phyloP scores from a whole-genome alignment of 2,888 invertebrate species.

The Amiota minor region DNA sequence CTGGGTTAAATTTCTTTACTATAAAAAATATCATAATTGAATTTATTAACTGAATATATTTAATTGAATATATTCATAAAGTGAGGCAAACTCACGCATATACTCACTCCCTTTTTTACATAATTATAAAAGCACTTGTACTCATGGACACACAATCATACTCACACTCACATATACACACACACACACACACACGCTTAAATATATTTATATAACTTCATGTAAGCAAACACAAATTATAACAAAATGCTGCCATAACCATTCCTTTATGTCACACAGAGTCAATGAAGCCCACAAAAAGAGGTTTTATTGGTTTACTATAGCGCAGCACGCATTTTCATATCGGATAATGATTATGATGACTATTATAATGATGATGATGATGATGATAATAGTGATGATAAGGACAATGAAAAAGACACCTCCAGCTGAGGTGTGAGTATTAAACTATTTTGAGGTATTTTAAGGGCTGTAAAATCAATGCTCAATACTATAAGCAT shows the following conservation, averaged over 20 bases:
- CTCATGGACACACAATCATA: not conserved
- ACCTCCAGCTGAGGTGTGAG: constrained; percentile 17
- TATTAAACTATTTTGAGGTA: constrained; percentile 28
- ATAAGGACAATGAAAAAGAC: not conserved
- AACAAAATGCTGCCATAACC: too few species aligned
- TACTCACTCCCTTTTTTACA: constrained; percentile 2
- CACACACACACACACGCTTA: not conserved
- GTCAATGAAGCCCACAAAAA: constrained; percentile 3
- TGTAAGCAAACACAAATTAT: not conserved
- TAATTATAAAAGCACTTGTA: not conserved
- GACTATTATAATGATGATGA: too few species aligned
- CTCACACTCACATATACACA: constrained; percentile 2
- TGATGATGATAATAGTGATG: too few species aligned
- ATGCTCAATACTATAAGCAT: constrained; percentile 5
- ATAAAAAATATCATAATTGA: constrained; percentile 50
- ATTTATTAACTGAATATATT: constrained; percentile 67
- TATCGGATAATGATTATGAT: too few species aligned
- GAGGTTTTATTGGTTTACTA: not conserved
- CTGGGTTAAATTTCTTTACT: not conserved
- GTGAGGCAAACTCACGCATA: constrained; percentile 31
- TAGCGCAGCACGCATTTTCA: not conserved
- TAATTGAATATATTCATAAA: constrained; percentile 54
- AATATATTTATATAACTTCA: constrained; percentile 7
- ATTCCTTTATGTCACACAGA: not conserved
- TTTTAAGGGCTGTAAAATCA: constrained; percentile 29